Percentiles rank a stretch among this genome's conserved stretches.
Evolutionary conservation across 2,888 invertebrate genomes (phyloP).

Genomic region (Tinea pellionella): DNA sequence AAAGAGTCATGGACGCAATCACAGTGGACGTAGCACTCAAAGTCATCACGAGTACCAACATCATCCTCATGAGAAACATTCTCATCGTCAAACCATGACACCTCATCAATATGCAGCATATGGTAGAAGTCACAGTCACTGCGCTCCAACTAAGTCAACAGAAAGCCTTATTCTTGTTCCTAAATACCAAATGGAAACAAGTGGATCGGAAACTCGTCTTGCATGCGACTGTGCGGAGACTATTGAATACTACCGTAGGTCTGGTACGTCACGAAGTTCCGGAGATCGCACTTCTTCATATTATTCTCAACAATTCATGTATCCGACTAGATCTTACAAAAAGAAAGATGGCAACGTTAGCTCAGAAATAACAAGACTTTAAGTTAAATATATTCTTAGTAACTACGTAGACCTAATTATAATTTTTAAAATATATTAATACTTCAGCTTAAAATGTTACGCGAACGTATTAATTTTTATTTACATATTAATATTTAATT

Average conservation of each 20-base stretch:
- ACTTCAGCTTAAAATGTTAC: background rate
- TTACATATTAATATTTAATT: background rate
- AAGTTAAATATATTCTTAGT: conserved; percentile 22
- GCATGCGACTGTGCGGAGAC: conserved; percentile 78
- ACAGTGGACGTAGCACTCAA: conserved; percentile 70
- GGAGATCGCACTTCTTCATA: conserved; percentile 45
- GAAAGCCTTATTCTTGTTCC: conserved; percentile 80
- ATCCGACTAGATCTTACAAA: conserved; percentile 61
- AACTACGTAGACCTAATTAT: conserved; percentile 1
- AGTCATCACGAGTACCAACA: conserved; percentile 63
- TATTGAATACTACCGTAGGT: conserved; percentile 48
- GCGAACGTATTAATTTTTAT: background rate
- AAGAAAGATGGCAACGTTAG: conserved; percentile 70
- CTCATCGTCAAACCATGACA: conserved; percentile 54
- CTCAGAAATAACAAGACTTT: conserved; percentile 78
- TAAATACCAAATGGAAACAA: conserved; percentile 70
- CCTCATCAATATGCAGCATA: conserved; percentile 59
- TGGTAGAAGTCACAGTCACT: conserved; percentile 61
- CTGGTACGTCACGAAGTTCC: conserved; percentile 39
- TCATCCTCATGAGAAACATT: conserved; percentile 47
- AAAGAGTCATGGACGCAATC: conserved; percentile 63
- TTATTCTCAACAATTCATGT: conserved; percentile 57
- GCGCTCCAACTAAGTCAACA: conserved; percentile 81
- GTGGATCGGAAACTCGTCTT: conserved; percentile 74
- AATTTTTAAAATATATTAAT: background rate